A percentile compares a stretch with the other conserved stretches of the same genome.
These are phyloP conservation scores for Saguinus oedipus DNA, from an alignment of 2,797 vertebrate genomes.

Conservation along the genomic window DNA sequence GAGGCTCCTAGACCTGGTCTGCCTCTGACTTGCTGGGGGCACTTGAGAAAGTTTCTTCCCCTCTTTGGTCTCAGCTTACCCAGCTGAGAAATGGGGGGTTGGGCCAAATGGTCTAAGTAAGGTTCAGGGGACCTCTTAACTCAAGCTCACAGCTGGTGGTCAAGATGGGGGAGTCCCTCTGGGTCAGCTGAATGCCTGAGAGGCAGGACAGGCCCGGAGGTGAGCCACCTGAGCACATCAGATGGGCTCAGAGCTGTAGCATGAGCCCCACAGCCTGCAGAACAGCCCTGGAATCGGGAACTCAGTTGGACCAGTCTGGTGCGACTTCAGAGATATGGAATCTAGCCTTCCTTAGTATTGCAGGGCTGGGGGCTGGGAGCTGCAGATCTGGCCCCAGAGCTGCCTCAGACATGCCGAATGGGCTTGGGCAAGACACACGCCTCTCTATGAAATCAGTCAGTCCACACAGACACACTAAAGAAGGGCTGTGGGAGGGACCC, in stretches of 20 bases:
- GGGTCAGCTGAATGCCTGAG: background rate
- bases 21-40: background rate
- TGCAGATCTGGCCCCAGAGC: background rate
- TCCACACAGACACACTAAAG: background rate
- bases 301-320: background rate
- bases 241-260: background rate
- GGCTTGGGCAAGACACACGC: background rate
- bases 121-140: background rate
- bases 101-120: background rate
- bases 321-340: background rate
- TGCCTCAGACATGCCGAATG: background rate
- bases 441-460: background rate
- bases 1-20: background rate
- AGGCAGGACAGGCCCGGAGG: background rate
- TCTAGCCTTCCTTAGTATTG: background rate
- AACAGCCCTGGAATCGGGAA: background rate
- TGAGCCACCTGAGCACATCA: background rate
- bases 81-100: background rate
- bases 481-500: background rate
- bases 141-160: background rate
- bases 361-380: background rate
- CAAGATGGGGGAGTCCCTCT: fast-evolving
- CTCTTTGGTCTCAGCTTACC: background rate
- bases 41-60: background rate
- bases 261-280: background rate